phyloP scores from a whole-genome alignment of 2,113 vertebrate genomes.

The Ophthalmolycus amberensis region DNA sequence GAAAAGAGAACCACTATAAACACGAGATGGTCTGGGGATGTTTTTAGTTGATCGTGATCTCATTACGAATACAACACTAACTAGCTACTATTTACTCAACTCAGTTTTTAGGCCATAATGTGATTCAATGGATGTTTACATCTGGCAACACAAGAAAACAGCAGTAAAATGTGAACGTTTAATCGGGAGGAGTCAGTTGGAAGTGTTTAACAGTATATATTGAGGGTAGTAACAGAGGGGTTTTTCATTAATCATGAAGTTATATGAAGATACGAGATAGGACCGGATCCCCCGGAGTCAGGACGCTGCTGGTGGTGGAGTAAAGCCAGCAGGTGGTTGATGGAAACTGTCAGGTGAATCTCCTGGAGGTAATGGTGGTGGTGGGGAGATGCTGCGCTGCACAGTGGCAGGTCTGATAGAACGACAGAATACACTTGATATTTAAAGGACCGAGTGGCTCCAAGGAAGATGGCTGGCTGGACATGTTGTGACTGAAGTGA shows the following conservation, averaged over 20 bases:
- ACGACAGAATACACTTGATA: neutral
- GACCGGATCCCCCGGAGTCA: neutral
- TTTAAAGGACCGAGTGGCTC: neutral
- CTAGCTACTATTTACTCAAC: neutral
- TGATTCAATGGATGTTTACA: neutral
- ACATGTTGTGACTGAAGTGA: neutral
- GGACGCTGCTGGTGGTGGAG: neutral
- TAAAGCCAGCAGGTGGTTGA: slow-evolving; percentile 17
- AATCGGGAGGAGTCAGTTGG: neutral
- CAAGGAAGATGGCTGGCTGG: neutral
- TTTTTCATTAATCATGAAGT: too few relatives aligned
- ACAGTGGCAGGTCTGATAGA: neutral
- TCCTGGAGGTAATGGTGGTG: neutral
- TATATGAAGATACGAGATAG: neutral
- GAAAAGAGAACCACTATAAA: neutral
- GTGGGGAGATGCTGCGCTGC: neutral
- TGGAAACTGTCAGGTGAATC: slow-evolving; percentile 13
- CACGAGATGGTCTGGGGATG: neutral
- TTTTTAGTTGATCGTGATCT: neutral
- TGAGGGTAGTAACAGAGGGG: neutral
- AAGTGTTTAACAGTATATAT: neutral
- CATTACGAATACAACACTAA: neutral
- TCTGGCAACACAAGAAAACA: neutral
- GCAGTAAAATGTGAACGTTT: neutral
- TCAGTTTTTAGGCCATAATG: neutral